phyloP scores from a whole-genome alignment of 2,113 vertebrate genomes.

The Eublepharis macularius region DNA sequence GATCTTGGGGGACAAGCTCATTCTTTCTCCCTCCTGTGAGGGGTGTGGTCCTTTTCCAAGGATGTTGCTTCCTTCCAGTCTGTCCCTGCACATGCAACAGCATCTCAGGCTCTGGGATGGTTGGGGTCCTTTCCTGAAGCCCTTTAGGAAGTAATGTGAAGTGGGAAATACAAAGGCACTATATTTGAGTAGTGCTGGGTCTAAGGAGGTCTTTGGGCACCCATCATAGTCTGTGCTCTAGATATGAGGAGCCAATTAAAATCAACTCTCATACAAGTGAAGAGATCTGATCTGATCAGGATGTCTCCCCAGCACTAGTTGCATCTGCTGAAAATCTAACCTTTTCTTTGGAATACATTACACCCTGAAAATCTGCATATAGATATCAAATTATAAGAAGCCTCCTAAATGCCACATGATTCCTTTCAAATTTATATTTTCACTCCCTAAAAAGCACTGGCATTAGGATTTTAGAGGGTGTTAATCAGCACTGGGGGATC shows the following conservation, averaged over 20 bases:
- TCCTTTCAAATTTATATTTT: neutral
- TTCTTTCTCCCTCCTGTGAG: too few species aligned
- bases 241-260: neutral
- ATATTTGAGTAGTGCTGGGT: neutral
- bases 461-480: constrained; percentile 18
- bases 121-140: neutral
- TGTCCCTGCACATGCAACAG: neutral
- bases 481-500: constrained; percentile 35
- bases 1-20: too few species aligned
- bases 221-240: neutral
- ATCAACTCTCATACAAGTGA: too few species aligned
- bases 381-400: constrained; percentile 12
- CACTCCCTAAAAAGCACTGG: constrained; percentile 27
- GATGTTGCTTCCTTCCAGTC: too few species aligned
- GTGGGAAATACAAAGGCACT: too few species aligned
- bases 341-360: neutral
- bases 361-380: constrained; percentile 30
- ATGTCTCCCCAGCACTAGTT: neutral
- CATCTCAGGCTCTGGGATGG: neutral
- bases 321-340: constrained; percentile 1
- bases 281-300: neutral
- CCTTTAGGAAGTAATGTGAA: neutral
- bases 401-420: neutral
- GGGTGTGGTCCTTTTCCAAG: too few species aligned
- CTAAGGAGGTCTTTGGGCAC: neutral